phyloP scores from a whole-genome alignment of 2,888 invertebrate genomes.

The Eupeodes latifasciatus region DNA sequence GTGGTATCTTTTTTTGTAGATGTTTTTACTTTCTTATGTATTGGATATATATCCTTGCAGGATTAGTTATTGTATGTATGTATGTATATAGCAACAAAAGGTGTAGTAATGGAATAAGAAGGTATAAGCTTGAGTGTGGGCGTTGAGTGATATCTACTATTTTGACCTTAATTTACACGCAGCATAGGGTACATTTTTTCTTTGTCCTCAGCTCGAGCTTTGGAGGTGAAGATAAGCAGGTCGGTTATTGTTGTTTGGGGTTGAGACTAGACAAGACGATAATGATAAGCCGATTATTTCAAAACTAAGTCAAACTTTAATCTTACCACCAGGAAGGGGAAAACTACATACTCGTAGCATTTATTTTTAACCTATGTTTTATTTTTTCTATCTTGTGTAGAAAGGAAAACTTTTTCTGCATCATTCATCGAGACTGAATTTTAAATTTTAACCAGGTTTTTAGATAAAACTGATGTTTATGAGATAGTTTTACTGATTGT shows the following conservation, averaged over 20 bases:
- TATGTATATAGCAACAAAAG: background rate
- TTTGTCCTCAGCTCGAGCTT: background rate
- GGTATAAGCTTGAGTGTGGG: background rate
- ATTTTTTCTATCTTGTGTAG: background rate
- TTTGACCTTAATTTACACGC: slow-evolving; percentile 41
- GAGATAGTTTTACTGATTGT: too few species aligned
- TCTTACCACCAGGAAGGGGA: background rate
- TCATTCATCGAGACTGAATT: background rate
- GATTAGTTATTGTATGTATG: slow-evolving; percentile 21
- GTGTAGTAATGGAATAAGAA: slow-evolving; percentile 1
- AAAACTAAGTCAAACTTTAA: slow-evolving; percentile 40
- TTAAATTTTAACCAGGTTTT: background rate
- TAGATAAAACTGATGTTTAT: too few species aligned
- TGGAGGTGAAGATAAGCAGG: slow-evolving; percentile 34
- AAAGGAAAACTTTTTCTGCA: slow-evolving; percentile 6
- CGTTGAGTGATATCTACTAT: slow-evolving; percentile 11
- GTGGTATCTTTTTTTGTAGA: slow-evolving; percentile 41
- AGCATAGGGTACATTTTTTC: background rate
- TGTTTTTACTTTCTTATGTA: background rate
- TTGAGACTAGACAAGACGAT: slow-evolving; percentile 18
- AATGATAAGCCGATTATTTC: slow-evolving; percentile 57
- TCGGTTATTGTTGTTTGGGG: slow-evolving; percentile 19
- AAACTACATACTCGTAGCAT: background rate
- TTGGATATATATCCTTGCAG: background rate
- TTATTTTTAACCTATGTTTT: background rate